These are phyloP conservation scores for Phalacrocorax carbo DNA, from an alignment of 2,113 vertebrate species.

Conservation along the genomic window DNA sequence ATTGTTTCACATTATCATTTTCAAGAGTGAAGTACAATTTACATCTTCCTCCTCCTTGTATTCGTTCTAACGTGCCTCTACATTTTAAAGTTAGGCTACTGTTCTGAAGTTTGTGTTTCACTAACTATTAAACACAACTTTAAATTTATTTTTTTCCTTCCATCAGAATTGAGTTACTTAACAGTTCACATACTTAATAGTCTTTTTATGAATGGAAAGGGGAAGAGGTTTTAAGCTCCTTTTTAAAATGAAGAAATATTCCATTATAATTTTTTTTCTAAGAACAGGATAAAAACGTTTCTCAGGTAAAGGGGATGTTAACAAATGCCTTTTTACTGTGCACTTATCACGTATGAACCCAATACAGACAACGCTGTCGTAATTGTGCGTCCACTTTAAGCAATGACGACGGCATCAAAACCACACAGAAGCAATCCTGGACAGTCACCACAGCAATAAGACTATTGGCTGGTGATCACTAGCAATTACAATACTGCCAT, in stretches of 20 bases:
- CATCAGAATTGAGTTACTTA: background rate
- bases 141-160: background rate
- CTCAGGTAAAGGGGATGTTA: background rate
- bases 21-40: background rate
- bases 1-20: slow-evolving; percentile 11
- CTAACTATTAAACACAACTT: background rate
- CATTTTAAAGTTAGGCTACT: background rate
- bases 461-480: background rate
- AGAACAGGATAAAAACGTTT: background rate
- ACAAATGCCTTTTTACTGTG: background rate
- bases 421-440: background rate
- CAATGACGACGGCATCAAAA: background rate
- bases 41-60: background rate
- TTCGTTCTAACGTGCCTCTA: background rate
- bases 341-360: accelerated
- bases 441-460: background rate
- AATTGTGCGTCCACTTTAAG: accelerated
- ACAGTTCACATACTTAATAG: background rate
- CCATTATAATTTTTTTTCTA: background rate
- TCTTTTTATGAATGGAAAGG: background rate
- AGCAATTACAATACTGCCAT: background rate
- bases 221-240: background rate
- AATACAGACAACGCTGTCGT: background rate
- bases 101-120: background rate
- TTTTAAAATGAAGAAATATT: background rate